These are phyloP conservation scores for Poeciliopsis gracilis DNA, from an alignment of 2,797 vertebrate genomes.

Conservation along the genomic window DNA sequence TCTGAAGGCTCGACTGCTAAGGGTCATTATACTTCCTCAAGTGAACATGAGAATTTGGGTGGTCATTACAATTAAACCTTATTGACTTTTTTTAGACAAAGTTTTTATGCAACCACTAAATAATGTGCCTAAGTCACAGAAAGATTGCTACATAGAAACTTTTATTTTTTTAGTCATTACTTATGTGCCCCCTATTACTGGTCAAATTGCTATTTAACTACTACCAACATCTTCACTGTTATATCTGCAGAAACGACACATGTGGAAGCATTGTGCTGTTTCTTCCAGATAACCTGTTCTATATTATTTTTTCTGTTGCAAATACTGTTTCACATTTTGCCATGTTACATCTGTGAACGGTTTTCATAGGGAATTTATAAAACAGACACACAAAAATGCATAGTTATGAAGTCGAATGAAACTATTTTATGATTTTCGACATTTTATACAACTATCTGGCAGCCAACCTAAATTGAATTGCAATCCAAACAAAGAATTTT, in stretches of 20 bases:
- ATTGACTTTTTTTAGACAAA: not conserved
- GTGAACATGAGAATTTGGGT: not conserved
- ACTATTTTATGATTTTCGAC: not conserved
- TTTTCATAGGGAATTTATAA: not conserved
- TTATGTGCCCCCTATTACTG: not conserved
- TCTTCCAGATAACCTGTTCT: not conserved
- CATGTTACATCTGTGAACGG: not conserved
- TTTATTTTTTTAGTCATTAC: not conserved
- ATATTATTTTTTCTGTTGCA: not conserved
- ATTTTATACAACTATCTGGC: not conserved
- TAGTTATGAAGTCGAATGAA: not conserved
- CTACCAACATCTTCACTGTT: not conserved
- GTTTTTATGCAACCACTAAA: not conserved
- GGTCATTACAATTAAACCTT: constrained; percentile 1
- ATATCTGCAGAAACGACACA: not conserved
- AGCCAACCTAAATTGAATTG: not conserved
- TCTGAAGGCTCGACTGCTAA: not conserved
- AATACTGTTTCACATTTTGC: not conserved
- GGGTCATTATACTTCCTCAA: not conserved
- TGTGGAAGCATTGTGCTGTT: not conserved
- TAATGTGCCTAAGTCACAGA: not conserved
- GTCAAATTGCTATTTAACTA: not conserved
- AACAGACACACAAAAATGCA: not conserved
- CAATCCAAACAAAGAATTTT: not conserved
- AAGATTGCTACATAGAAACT: not conserved